Base-by-base conservation (phyloP, 2,797 vertebrate genomes). In the Crax fasciolata region DNA sequence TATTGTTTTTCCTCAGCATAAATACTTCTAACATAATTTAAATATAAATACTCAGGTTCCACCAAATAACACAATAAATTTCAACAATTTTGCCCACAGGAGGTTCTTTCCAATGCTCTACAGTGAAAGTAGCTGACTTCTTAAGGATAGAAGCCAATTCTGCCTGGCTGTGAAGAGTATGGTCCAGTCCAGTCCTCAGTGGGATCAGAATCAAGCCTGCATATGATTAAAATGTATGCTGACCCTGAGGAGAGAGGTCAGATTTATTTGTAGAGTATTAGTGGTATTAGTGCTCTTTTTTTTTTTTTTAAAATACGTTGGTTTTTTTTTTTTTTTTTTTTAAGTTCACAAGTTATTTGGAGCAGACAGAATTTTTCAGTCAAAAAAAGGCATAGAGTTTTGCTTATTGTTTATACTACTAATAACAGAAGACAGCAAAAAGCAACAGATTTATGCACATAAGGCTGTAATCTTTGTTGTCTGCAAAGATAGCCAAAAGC, bases 1-100 rank as follows among this genome's bases (percentile, higher is more conserved):
- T 71, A 51, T 84, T 39, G 7, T 0, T 70, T 83, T 87, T 85
- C n/a, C n/a, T 57, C 38, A 51, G 16, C 13, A 10, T 44, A 70
- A 76, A 15, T 27, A 73, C 16, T 66, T 87, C 63, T 77, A 13
- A 82, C 27, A 16, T 44, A 5, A 43, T 35, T 78, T 10, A 17
- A 89, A 57, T 4, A 89, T 5, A 81, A 68, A 35, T 27, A 59
- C 30, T 39, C 14, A 75, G 27, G 9, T 66, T 93, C 93, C 73
- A 38, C 80, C 66, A 88, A 87, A 70, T 7, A 87, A 35, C 58
- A 85, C 63, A 85, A 82, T 71, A 57, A 89, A 91, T 19, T 86
- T 90, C 48, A 81, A 25, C 55, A 85, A 51, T 71, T 96, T 83
- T 91, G 32, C 30, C 24, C 73, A 73, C 51, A 66, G 43, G 65